Evolutionary conservation across 2,888 invertebrate species (phyloP), one percentile per base, ranked within the genome.

Genomic region (Mesochorus sp.): DNA sequence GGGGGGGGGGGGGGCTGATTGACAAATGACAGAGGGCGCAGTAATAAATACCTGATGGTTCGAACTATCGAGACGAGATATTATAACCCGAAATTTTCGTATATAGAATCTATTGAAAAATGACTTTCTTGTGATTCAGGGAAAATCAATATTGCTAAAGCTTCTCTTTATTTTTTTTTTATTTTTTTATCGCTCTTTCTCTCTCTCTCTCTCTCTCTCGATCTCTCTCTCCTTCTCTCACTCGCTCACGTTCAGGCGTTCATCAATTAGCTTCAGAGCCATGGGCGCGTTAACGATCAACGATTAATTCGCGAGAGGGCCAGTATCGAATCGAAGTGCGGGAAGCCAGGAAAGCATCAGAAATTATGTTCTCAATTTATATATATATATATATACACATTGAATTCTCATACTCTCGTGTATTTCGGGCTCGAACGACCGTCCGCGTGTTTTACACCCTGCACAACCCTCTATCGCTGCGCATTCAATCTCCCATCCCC

Each of bases 241-340:
- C 31, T 19, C 28, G 42, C 57, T 8, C 19, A 26, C 10, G 19
- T 21, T 49, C 47, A 66, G 21, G 42, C 76, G 76, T 76, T 76
- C 55, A 44, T 79, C 74, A 79, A 79, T 77, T 76, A 67, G 66
- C 34, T 42, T 61, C 26, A 31, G 19, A 51, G 76, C 68, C 76
- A 67, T 55, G 24, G 39, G 66, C 53, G 72, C 71, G 76, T 76
- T 79, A 76, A 76, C 76, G 67, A 68, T 79, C 68, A 55, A 75
- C 75, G 66, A 71, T 79, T 76, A 77, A 77, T 77, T 61, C 75
- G 57, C 61, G 55, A 62, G 68, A 62, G 39, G 37, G 24, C 67
- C 59, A 31, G 39, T 72, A 64, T 59, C 34, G 53, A 47, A 31
- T 42, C 42, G 34, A 37, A 59, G 55, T 34, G 21, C 21, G 44